A percentile compares a stretch with the other conserved stretches of the same genome.
phyloP scores from a whole-genome alignment of 2,113 vertebrate genomes.

The Antennarius striatus region DNA sequence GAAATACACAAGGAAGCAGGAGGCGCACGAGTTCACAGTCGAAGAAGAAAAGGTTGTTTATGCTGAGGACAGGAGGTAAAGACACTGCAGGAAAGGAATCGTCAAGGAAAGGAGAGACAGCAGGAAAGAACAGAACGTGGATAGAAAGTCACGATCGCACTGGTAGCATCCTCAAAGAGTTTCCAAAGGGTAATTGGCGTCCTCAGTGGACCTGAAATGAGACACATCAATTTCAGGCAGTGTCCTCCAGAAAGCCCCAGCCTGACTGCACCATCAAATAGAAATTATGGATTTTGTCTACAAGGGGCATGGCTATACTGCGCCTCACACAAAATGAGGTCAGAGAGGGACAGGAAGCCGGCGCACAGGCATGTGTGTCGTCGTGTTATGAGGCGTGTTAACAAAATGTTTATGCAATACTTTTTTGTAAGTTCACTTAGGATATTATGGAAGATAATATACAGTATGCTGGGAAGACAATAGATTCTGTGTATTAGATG shows the following conservation, averaged over 20 bases:
- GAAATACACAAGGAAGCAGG: neutral
- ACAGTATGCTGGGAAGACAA: too few species aligned
- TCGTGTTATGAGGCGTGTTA: neutral
- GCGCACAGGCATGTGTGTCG: constrained; percentile 25
- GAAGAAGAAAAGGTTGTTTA: constrained; percentile 2
- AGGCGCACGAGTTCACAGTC: neutral
- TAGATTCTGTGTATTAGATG: too few species aligned
- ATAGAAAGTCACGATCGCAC: constrained; percentile 45
- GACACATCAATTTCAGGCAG: constrained; percentile 77
- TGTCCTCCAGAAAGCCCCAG: constrained; percentile 67
- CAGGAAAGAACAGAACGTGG: constrained; percentile 12
- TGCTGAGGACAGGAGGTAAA: neutral
- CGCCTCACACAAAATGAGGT: constrained; percentile 74
- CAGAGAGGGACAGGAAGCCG: constrained; percentile 43
- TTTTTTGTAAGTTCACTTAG: neutral
- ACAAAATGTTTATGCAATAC: too few species aligned
- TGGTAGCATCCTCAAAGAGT: constrained; percentile 62
- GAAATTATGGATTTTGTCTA: constrained; percentile 82
- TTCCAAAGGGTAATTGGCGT: constrained; percentile 77
- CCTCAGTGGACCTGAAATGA: constrained; percentile 75
- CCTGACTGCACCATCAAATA: constrained; percentile 75
- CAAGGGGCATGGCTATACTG: constrained; percentile 54
- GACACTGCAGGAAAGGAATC: constrained; percentile 1
- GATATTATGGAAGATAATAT: too few species aligned
- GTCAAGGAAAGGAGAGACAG: constrained; percentile 9